phyloP scores from a whole-genome alignment of 2,797 vertebrate genomes.

The Aplochiton taeniatus region DNA sequence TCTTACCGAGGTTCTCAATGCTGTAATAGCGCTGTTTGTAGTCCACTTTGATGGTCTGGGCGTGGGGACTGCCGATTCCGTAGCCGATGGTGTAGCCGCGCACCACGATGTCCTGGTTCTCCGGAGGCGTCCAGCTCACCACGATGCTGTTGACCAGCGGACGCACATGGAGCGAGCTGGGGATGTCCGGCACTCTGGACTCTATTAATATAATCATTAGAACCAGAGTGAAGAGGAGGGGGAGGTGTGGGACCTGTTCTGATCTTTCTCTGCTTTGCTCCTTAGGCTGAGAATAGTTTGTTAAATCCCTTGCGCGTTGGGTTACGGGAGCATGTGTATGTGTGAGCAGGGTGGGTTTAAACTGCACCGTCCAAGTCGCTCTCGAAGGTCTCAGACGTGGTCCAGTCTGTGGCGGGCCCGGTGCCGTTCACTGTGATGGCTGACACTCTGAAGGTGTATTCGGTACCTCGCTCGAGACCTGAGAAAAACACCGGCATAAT shows the following conservation, averaged over 20 bases:
- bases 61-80: slow-evolving; percentile 94
- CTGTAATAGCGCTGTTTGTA: slow-evolving; percentile 98
- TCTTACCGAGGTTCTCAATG: slow-evolving; percentile 92
- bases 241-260: too few species aligned
- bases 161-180: slow-evolving; percentile 94
- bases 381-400: slow-evolving; percentile 91
- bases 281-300: background rate
- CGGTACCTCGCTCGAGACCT: slow-evolving; percentile 93
- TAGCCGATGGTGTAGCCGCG: slow-evolving; percentile 95
- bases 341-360: background rate
- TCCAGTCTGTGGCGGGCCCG: slow-evolving; percentile 91
- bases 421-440: slow-evolving; percentile 92
- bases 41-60: slow-evolving; percentile 96
- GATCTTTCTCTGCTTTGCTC: too few species aligned
- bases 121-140: slow-evolving; percentile 97
- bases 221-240: too few species aligned
- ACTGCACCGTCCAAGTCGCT: slow-evolving; percentile 93
- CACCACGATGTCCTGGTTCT: slow-evolving; percentile 97
- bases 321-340: background rate
- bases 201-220: slow-evolving; percentile 73
- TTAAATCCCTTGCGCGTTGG: background rate
- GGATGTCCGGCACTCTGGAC: slow-evolving; percentile 90
- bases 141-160: slow-evolving; percentile 94
- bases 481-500: background rate
- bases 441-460: slow-evolving; percentile 91